phyloP scores from a whole-genome alignment of 2,797 vertebrate genomes.

The Eulemur rubriventer region DNA sequence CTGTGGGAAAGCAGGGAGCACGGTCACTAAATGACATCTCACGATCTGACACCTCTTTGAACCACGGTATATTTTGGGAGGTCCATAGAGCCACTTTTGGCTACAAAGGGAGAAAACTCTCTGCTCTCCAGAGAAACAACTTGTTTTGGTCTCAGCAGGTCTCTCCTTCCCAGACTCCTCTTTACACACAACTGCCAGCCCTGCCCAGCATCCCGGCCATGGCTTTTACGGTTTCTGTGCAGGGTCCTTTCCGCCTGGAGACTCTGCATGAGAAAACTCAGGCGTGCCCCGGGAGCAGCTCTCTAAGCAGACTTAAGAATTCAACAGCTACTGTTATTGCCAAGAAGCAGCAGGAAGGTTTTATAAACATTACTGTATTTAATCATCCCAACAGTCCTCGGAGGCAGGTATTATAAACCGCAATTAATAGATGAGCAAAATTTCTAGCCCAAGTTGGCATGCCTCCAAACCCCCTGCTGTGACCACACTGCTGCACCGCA shows the following conservation, averaged over 20 bases:
- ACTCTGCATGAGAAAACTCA: not conserved
- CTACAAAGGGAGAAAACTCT: not conserved
- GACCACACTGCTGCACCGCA: not conserved
- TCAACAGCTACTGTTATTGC: not conserved
- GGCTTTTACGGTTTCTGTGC: not conserved
- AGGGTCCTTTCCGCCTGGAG: not conserved
- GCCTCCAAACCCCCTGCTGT: not conserved
- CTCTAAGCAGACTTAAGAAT: not conserved
- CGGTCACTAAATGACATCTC: not conserved
- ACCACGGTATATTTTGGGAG: not conserved
- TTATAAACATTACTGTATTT: not conserved
- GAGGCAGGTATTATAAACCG: not conserved
- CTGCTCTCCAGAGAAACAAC: not conserved
- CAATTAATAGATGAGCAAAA: not conserved
- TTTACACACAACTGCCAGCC: not conserved
- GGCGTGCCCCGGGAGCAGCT: fast-evolving
- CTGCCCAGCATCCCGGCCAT: not conserved
- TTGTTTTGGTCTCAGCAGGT: not conserved
- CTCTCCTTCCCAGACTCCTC: not conserved
- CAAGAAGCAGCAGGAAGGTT: not conserved
- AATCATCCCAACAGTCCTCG: not conserved
- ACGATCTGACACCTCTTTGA: not conserved
- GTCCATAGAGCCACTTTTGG: not conserved
- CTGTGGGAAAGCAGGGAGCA: not conserved
- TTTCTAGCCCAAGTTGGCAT: not conserved